Percentiles rank a stretch among this genome's conserved stretches.
phyloP scores from a whole-genome alignment of 2,113 vertebrate species.

The Actenoides lindsayi region DNA sequence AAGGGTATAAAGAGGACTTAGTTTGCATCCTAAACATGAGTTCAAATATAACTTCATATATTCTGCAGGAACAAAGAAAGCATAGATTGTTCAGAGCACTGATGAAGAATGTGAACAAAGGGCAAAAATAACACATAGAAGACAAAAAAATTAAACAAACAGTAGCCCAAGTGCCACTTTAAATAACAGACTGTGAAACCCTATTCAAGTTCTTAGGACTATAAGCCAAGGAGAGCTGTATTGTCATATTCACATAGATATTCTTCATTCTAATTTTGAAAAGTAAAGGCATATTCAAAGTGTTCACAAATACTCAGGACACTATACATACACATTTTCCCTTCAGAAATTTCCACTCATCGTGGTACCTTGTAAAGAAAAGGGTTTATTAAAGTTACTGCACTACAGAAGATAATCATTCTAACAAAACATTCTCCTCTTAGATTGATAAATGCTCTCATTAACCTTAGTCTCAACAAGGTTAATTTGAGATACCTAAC shows the following conservation, averaged over 20 bases:
- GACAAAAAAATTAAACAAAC: background rate
- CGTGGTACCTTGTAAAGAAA: background rate
- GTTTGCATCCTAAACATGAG: background rate
- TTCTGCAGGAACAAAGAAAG: background rate
- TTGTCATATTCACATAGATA: background rate
- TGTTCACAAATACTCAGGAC: background rate
- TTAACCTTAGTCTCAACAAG: conserved; percentile 17
- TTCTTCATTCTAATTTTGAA: background rate
- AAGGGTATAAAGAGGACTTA: background rate
- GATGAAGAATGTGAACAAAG: background rate
- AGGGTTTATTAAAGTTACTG: background rate
- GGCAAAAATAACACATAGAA: background rate
- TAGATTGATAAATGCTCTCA: background rate
- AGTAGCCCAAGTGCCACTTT: background rate
- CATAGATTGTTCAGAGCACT: background rate
- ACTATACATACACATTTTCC: background rate
- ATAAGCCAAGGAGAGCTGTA: background rate
- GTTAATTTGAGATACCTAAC: background rate
- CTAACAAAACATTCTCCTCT: background rate
- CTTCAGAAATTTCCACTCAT: background rate
- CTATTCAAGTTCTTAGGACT: background rate
- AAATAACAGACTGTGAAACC: background rate
- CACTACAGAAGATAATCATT: background rate
- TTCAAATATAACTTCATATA: background rate
- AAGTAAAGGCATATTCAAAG: background rate